A percentile compares a stretch with the other conserved stretches of the same genome.
phyloP scores from a whole-genome alignment of 2,797 vertebrate genomes.

The Schizopygopsis pylzovi region DNA sequence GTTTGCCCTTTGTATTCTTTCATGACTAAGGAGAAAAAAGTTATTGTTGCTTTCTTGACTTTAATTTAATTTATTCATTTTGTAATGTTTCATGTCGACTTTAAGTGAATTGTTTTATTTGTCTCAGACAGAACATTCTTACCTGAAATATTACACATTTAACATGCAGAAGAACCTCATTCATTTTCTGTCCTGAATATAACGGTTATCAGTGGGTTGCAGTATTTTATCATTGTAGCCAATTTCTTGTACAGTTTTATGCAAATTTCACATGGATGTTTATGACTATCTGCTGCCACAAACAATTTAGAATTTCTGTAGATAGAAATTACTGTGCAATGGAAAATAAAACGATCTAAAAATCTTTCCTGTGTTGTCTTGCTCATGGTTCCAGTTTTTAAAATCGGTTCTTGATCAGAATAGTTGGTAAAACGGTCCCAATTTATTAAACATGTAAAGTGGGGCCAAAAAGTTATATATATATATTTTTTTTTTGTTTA shows the following conservation, averaged over 20 bases:
- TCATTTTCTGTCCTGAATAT: conserved; percentile 78
- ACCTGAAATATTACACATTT: conserved; percentile 63
- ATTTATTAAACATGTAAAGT: not conserved
- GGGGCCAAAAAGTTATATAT: not conserved
- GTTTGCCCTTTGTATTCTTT: conserved; percentile 63
- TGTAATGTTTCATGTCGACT: conserved; percentile 59
- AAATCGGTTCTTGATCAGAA: not conserved
- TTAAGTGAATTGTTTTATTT: conserved; percentile 67
- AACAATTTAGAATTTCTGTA: conserved; percentile 85
- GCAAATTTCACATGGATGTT: conserved; percentile 84
- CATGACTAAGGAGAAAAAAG: conserved; percentile 63
- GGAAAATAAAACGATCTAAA: conserved; percentile 78
- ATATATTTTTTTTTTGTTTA: too few relatives aligned
- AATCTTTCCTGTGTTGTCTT: conserved; percentile 64
- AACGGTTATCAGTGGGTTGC: conserved; percentile 78
- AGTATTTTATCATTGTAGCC: conserved; percentile 84
- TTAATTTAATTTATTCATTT: conserved; percentile 35
- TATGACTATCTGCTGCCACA: conserved; percentile 85
- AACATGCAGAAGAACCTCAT: conserved; percentile 73
- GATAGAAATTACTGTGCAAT: conserved; percentile 86
- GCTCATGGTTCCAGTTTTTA: conserved; percentile 31
- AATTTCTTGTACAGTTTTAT: conserved; percentile 83
- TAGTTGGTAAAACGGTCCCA: not conserved
- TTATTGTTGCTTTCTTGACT: conserved; percentile 46
- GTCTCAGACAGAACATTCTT: conserved; percentile 55